These are phyloP conservation scores for Petrocephalus zakoni DNA, from an alignment of 2,113 vertebrate genomes.

Conservation along the genomic window DNA sequence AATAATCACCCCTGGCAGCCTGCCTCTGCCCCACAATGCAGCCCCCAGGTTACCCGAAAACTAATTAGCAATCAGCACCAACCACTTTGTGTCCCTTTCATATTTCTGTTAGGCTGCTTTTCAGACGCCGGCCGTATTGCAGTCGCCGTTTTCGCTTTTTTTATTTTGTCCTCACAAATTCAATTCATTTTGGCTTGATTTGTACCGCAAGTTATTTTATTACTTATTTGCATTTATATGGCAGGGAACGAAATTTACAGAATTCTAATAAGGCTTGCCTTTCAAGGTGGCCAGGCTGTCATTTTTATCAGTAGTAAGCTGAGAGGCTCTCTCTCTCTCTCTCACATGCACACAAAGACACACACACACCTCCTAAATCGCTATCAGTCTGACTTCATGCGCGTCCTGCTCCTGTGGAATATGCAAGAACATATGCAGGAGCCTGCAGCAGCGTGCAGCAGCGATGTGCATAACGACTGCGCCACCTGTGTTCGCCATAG, in stretches of 20 bases:
- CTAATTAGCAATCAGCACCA: conserved; percentile 17
- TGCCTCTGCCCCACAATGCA: neutral
- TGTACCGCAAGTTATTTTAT: conserved; percentile 38
- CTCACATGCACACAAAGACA: neutral
- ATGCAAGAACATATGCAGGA: conserved; percentile 11
- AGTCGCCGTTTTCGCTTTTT: conserved; percentile 20
- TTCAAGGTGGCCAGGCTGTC: conserved; percentile 24
- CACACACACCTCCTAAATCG: neutral
- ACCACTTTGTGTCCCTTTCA: conserved; percentile 36
- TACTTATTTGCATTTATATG: conserved; percentile 47
- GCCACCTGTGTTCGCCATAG: neutral
- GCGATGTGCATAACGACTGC: neutral
- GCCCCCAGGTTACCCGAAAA: neutral
- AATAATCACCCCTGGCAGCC: conserved; percentile 13
- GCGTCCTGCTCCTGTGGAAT: neutral
- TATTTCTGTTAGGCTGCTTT: conserved; percentile 31
- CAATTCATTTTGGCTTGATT: conserved; percentile 32
- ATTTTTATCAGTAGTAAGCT: conserved; percentile 13
- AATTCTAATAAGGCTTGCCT: conserved; percentile 31
- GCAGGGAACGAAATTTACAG: conserved; percentile 17
- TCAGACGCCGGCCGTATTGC: conserved; percentile 29
- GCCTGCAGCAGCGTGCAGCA: neutral
- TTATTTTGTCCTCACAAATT: conserved; percentile 21
- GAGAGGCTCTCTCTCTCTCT: neutral
- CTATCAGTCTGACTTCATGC: neutral